phyloP scores from a whole-genome alignment of 2,113 vertebrate species.

The Cyprinodon brontotheroides region DNA sequence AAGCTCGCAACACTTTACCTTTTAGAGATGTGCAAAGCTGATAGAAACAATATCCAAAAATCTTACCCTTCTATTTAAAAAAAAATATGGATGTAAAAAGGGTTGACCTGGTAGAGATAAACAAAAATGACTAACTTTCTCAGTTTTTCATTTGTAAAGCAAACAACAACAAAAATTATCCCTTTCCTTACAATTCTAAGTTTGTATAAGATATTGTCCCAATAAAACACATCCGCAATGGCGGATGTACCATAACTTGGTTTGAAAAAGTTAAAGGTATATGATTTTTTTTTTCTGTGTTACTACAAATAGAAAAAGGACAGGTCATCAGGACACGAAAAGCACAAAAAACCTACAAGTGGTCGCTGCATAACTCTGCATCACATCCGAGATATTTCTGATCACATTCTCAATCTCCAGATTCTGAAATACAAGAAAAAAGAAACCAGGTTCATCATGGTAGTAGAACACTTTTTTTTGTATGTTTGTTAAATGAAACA shows the following conservation, averaged over 20 bases:
- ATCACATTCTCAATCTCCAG: conserved; percentile 46
- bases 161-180: too few species aligned
- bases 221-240: not conserved
- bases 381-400: conserved; percentile 46
- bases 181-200: too few species aligned
- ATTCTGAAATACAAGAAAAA: conserved; percentile 24
- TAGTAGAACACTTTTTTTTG: too few species aligned
- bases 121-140: not conserved
- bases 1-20: not conserved
- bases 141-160: not conserved
- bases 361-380: conserved; percentile 11
- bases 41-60: not conserved
- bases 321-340: not conserved
- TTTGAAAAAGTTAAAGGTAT: not conserved
- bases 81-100: not conserved
- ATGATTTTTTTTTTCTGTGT: not conserved
- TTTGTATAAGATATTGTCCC: too few species aligned
- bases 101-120: too few species aligned
- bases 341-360: conserved; percentile 46
- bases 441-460: too few species aligned
- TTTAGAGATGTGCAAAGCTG: not conserved
- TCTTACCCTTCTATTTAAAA: not conserved
- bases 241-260: not conserved
- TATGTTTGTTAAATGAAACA: too few species aligned
- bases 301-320: not conserved